phyloP scores from a whole-genome alignment of 2,888 invertebrate genomes.

The Sicus ferrugineus region DNA sequence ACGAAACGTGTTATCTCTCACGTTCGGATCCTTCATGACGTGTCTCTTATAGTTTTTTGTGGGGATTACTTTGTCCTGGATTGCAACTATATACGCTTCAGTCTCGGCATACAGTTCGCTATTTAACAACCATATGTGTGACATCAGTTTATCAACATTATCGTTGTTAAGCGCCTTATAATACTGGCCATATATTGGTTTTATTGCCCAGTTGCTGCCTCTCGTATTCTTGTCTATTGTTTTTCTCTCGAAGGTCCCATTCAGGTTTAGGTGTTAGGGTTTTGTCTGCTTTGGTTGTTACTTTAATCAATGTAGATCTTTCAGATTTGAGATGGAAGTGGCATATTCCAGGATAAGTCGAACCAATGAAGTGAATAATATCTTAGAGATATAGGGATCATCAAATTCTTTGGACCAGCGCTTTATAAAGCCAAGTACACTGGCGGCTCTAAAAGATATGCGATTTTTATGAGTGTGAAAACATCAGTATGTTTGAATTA shows the following conservation, averaged over 20 bases:
- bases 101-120: slow-evolving; percentile 2
- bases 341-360: no score
- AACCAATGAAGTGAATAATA: no score
- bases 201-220: slow-evolving; percentile 26
- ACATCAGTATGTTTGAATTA: no score
- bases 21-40: slow-evolving; percentile 17
- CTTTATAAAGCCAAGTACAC: no score
- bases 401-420: no score
- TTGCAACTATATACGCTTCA: slow-evolving; percentile 28
- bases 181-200: slow-evolving; percentile 31
- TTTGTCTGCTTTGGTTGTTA: slow-evolving; percentile 19
- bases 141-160: slow-evolving; percentile 26
- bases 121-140: slow-evolving; percentile 31
- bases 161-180: slow-evolving; percentile 15
- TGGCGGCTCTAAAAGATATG: no score
- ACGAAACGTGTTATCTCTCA: slow-evolving; percentile 18
- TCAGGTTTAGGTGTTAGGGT: slow-evolving; percentile 32
- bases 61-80: slow-evolving; percentile 19
- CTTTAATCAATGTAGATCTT: slow-evolving; percentile 7
- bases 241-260: not conserved
- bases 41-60: slow-evolving; percentile 25
- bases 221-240: slow-evolving; percentile 9
- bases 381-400: no score
- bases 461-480: no score
- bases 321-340: not conserved